Percentiles rank a stretch among this genome's conserved stretches.
These are phyloP conservation scores for Entomyzon cyanotis DNA, from an alignment of 2,113 vertebrate species.

Conservation along the genomic window DNA sequence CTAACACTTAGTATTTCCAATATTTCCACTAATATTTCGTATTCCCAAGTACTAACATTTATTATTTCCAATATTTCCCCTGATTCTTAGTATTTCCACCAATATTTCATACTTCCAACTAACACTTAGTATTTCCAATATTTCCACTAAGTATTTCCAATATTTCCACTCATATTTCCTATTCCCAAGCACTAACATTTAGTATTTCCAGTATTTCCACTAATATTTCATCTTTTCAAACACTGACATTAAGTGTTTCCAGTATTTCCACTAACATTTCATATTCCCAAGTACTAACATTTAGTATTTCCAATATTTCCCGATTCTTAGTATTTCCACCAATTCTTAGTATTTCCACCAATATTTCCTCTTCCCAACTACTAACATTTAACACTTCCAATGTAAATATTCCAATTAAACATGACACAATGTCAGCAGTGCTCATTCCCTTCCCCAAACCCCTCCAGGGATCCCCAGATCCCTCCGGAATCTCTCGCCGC, in stretches of 20 bases:
- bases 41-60: background rate
- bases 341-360: too few relatives aligned
- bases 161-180: background rate
- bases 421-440: background rate
- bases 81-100: background rate
- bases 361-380: too few relatives aligned
- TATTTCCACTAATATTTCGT: background rate
- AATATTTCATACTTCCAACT: background rate
- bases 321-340: too few relatives aligned
- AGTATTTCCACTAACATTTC: background rate
- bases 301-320: background rate
- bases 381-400: background rate
- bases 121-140: background rate
- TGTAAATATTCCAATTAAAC: background rate
- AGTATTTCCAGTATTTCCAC: background rate
- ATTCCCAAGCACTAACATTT: too few relatives aligned
- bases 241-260: background rate
- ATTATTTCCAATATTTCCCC: background rate
- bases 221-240: background rate
- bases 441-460: accelerated
- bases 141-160: background rate
- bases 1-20: background rate
- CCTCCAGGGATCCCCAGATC: background rate
- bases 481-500: background rate
- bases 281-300: too few relatives aligned